These are phyloP conservation scores for Chlorops oryzae DNA, from an alignment of 1,140 invertebrate species.

Conservation along the genomic window DNA sequence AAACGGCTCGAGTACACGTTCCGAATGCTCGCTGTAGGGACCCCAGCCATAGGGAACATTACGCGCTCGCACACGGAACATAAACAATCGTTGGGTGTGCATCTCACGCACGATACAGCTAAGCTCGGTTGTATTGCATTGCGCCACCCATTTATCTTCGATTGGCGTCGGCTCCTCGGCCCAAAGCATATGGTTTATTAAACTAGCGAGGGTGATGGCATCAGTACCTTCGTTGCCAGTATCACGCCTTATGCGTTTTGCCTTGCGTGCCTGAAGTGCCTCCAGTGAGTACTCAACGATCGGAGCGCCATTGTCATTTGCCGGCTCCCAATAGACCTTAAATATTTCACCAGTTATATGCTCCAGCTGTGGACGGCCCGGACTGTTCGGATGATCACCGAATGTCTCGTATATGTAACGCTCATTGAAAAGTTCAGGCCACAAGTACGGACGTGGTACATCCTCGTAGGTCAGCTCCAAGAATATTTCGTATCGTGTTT, in stretches of 20 bases:
- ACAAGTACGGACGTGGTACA: slow-evolving; percentile 56
- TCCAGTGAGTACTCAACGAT: slow-evolving; percentile 59
- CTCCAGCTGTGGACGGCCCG: slow-evolving; percentile 60
- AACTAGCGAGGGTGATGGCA: neutral
- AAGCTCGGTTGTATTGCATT: slow-evolving; percentile 74
- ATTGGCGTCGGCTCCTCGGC: slow-evolving; percentile 35
- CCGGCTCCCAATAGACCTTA: slow-evolving; percentile 66
- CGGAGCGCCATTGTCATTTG: slow-evolving; percentile 60
- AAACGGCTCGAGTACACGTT: slow-evolving; percentile 49
- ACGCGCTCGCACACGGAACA: slow-evolving; percentile 69
- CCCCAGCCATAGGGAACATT: slow-evolving; percentile 78
- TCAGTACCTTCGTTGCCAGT: neutral
- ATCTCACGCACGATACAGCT: slow-evolving; percentile 73
- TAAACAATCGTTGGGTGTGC: slow-evolving; percentile 57
- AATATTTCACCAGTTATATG: slow-evolving; percentile 60
- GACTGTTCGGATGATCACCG: slow-evolving; percentile 61
- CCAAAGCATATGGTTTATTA: slow-evolving; percentile 20
- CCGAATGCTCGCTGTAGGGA: slow-evolving; percentile 55
- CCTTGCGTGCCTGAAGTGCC: slow-evolving; percentile 41
- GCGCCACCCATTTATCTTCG: slow-evolving; percentile 60
- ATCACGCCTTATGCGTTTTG: slow-evolving; percentile 3
- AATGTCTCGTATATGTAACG: slow-evolving; percentile 69
- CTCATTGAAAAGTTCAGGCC: slow-evolving; percentile 54
- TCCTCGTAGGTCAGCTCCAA: slow-evolving; percentile 61
- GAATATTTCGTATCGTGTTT: slow-evolving; percentile 67